Base-by-base conservation (phyloP, 2,113 vertebrate genomes). In the Lasiurus cinereus region DNA sequence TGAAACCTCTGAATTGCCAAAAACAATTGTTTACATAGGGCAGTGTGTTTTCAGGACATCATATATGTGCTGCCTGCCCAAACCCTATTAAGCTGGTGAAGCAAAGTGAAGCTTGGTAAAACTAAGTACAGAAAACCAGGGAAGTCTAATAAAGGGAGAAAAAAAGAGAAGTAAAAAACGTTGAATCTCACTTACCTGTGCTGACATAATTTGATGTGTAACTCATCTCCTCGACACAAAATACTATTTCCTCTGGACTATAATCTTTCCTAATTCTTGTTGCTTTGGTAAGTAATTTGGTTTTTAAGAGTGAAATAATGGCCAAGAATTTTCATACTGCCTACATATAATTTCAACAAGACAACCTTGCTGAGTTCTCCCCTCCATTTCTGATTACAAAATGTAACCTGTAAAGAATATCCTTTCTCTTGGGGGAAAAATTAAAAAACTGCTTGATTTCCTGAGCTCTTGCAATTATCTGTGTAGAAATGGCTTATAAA, bases 21-120 rank as follows among this genome's bases (percentile, higher is more conserved):
- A 96, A 95, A 88, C 64, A 93, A 93, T 78, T 92, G 48, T 94
- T 96, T 84, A 82, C 69, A 54, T 27, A 78, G 48, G 33, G 82
- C 64, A 72, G 2, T 92, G 56, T 94, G 72, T 84, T 94, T 90
- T 94, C 8, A 29, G 74, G 91, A 70, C 43, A 24, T 80, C 19
- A 2, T 73, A 22, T 84, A 70, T 1, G 36, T 29, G 0, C 69
- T 72, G 59, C 46, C 80, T 94, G 84, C 82, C 78, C 85, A 95
- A 54, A 70, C 31, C 33, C 39, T 78, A 27, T 29, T 83, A 66
- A 72, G 24, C n/a, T 69, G 21, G 50, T 52, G 73, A 90, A 83
- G 11, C 56, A 69, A 79, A 94, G 74, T 73, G 83, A 92, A 88
- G 69, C 62, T 62, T 66, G 22, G 62, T 64, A 52, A 86, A 83